phyloP scores from a whole-genome alignment of 2,888 invertebrate species.

The Eucriotettix oculatus region DNA sequence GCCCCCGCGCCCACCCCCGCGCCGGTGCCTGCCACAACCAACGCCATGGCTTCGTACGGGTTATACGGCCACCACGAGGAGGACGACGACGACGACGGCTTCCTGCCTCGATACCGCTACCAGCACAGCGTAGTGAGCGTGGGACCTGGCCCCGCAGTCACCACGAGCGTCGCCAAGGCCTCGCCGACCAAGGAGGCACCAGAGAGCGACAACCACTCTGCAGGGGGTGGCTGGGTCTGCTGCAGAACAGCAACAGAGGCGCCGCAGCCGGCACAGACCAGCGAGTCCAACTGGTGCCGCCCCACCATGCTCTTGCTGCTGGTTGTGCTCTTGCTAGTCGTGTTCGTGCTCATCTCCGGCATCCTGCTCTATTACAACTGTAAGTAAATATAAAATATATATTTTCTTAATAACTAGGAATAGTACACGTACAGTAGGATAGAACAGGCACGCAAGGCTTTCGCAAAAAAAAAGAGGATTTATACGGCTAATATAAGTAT shows the following conservation, averaged over 20 bases:
- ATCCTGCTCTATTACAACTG: slow-evolving; percentile 42
- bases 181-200: slow-evolving; percentile 1
- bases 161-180: slow-evolving; percentile 4
- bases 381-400: slow-evolving; percentile 27
- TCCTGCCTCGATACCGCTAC: slow-evolving; percentile 6
- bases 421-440: no score
- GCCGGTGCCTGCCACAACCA: background rate
- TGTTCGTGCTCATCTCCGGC: slow-evolving; percentile 40
- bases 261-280: background rate
- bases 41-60: slow-evolving; percentile 34
- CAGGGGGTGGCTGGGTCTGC: background rate
- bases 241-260: background rate
- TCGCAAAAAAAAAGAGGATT: no score
- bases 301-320: slow-evolving; percentile 38
- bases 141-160: slow-evolving; percentile 16
- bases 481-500: no score
- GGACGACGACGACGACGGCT: slow-evolving; percentile 10
- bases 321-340: slow-evolving; percentile 35
- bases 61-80: slow-evolving; percentile 26
- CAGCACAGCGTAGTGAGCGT: slow-evolving; percentile 11
- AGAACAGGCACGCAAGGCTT: no score
- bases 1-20: background rate
- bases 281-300: slow-evolving; percentile 31
- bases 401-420: no score
- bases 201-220: background rate